Conservation (phyloP, 1,140 invertebrate genomes). For the Halesus radiatus region DNA sequence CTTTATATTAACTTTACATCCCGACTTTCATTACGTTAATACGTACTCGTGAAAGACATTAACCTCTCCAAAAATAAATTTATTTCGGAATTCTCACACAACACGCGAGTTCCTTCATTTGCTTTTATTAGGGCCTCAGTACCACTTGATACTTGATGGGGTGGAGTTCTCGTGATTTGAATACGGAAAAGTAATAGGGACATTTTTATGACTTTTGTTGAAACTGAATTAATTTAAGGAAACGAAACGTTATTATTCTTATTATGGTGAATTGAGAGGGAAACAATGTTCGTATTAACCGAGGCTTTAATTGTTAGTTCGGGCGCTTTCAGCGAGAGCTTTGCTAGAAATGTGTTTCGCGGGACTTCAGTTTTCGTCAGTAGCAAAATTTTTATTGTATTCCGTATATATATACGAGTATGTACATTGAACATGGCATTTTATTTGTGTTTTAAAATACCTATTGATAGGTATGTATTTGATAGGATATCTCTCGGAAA, state of each 20-base stretch:
- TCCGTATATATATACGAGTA: too few species aligned
- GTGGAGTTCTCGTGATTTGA: neutral
- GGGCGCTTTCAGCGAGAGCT: too few species aligned
- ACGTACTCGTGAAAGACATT: neutral
- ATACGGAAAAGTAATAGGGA: neutral
- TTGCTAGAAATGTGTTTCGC: too few species aligned
- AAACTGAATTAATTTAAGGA: neutral
- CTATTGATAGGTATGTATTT: too few species aligned
- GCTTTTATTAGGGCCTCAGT: neutral
- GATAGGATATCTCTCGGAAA: too few species aligned
- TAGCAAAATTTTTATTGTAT: too few species aligned
- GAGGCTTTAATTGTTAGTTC: too few species aligned
- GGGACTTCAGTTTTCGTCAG: too few species aligned
- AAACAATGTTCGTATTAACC: too few species aligned
- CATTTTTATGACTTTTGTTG: conserved; percentile 22
- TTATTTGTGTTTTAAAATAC: too few species aligned
- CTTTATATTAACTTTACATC: too few species aligned
- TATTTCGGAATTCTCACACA: neutral
- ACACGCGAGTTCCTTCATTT: conserved; percentile 5
- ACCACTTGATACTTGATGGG: neutral
- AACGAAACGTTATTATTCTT: neutral
- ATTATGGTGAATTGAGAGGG: neutral
- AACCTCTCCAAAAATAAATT: neutral
- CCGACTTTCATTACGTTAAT: neutral
- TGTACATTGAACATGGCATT: too few species aligned